phyloP scores from a whole-genome alignment of 2,113 vertebrate genomes.

The Microtus ochrogaster region DNA sequence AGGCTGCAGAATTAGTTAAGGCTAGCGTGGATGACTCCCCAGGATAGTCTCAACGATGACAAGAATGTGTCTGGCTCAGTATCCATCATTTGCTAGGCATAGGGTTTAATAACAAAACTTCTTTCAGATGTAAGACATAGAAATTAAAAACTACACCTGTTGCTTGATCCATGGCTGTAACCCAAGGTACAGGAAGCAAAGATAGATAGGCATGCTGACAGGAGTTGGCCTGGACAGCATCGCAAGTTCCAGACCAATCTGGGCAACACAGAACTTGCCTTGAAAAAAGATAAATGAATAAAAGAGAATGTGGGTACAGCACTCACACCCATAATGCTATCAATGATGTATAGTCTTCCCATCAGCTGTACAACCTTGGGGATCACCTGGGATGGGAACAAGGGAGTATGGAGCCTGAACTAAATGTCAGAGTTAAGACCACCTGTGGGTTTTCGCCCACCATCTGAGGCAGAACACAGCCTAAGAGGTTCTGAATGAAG shows the following conservation, averaged over 20 bases:
- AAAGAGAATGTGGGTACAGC: too few relatives aligned
- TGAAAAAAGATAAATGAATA: neutral
- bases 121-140: neutral
- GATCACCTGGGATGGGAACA: neutral
- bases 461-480: neutral
- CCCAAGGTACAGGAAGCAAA: neutral
- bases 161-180: neutral
- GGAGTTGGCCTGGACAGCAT: too few relatives aligned
- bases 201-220: too few relatives aligned
- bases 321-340: too few relatives aligned
- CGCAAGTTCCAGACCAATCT: neutral
- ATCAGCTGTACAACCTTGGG: neutral
- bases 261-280: neutral
- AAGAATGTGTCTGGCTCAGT: neutral
- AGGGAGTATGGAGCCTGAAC: neutral
- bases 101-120: neutral
- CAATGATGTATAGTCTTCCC: too few relatives aligned
- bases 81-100: too few relatives aligned
- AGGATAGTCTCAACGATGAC: neutral
- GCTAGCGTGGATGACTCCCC: neutral
- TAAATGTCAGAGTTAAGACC: neutral
- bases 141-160: neutral
- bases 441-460: neutral
- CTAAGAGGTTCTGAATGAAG: constrained; percentile 78
- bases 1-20: neutral